phyloP scores from a whole-genome alignment of 2,888 invertebrate species.

The Trissolcus japonicus region DNA sequence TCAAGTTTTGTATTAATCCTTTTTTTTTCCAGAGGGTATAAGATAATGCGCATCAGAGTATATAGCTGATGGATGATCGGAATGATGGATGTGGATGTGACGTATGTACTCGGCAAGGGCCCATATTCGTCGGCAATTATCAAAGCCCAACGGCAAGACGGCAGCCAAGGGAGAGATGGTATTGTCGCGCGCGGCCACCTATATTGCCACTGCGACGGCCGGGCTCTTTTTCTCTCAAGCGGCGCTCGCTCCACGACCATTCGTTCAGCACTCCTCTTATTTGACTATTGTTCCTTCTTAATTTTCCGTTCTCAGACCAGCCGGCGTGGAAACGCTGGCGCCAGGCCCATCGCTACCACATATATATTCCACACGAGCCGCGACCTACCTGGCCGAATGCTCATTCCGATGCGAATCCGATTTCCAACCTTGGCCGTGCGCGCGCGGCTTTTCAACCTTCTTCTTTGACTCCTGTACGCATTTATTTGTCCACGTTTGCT shows the following conservation, averaged over 20 bases:
- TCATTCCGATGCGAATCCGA: conserved; percentile 36
- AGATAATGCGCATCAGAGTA: conserved; percentile 26
- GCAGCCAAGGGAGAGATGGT: conserved; percentile 73
- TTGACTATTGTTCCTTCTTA: conserved; percentile 49
- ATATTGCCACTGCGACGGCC: conserved; percentile 22
- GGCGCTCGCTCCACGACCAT: conserved; percentile 21
- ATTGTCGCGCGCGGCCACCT: conserved; percentile 56
- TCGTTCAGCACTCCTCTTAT: conserved; percentile 38
- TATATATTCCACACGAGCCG: conserved; percentile 12
- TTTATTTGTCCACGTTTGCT: neutral
- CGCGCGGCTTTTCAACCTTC: neutral
- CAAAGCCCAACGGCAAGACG: conserved; percentile 69
- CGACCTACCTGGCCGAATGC: conserved; percentile 26
- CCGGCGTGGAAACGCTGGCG: conserved; percentile 53
- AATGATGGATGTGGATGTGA: conserved; percentile 46
- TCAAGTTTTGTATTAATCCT: neutral
- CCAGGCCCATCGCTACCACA: conserved; percentile 49
- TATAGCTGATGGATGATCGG: conserved; percentile 35
- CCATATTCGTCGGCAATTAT: conserved; percentile 63
- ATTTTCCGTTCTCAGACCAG: conserved; percentile 44
- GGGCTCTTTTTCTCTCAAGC: too few relatives aligned
- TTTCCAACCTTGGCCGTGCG: conserved; percentile 20
- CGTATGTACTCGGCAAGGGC: conserved; percentile 31
- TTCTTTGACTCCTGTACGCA: neutral
- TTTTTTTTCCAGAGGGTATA: neutral